phyloP scores from a whole-genome alignment of 2,797 vertebrate species.

The Tarsius wallacei region DNA sequence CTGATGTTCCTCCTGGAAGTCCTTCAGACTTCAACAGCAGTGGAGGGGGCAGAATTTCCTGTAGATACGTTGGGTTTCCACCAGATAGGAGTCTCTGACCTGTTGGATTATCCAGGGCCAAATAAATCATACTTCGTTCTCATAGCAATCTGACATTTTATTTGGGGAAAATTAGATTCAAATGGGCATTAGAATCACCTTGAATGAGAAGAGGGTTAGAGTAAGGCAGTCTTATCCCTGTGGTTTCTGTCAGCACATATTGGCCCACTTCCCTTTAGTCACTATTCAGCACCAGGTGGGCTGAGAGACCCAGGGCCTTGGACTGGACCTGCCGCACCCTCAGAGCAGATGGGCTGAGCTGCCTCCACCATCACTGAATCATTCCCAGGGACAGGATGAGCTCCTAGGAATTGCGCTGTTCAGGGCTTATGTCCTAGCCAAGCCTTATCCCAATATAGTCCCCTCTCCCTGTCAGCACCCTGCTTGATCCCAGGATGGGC shows the following conservation, averaged over 20 bases:
- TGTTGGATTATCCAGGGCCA: neutral
- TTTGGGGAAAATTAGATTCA: neutral
- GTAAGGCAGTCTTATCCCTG: neutral
- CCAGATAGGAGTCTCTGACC: neutral
- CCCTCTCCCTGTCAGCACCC: neutral
- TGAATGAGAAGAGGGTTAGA: neutral
- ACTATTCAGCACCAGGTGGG: neutral
- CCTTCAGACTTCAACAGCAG: neutral
- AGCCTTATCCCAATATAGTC: neutral
- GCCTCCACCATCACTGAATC: neutral
- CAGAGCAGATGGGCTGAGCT: neutral
- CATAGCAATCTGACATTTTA: neutral
- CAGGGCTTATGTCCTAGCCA: slow-evolving; percentile 20
- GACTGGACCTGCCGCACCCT: neutral
- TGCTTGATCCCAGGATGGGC: neutral
- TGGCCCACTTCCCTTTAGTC: neutral
- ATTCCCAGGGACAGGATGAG: neutral
- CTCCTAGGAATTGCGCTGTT: neutral
- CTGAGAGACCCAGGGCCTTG: neutral
- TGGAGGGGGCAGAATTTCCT: neutral
- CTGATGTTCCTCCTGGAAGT: slow-evolving; percentile 45
- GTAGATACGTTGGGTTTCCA: neutral
- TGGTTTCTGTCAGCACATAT: neutral
- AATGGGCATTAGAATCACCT: neutral
- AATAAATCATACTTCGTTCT: slow-evolving; percentile 45